Conservation (phyloP, 2,113 vertebrate species). For the Oreochromis spilurus region DNA sequence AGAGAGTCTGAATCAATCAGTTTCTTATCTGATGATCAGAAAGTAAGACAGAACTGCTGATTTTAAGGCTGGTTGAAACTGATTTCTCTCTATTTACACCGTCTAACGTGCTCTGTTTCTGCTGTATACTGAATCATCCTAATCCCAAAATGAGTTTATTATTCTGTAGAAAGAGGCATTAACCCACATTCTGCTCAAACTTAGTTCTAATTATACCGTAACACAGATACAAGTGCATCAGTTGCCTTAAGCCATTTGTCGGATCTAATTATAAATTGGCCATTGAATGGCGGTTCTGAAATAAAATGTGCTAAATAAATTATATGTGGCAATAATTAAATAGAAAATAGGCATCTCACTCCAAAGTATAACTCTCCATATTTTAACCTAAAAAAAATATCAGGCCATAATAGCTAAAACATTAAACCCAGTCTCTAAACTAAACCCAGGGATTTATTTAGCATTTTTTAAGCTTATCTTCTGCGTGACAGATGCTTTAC, state of each 20-base stretch:
- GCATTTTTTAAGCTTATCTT: background rate
- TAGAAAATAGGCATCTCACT: background rate
- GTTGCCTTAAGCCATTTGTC: constrained; percentile 16
- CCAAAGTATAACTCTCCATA: background rate
- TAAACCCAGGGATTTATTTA: background rate
- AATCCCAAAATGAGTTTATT: background rate
- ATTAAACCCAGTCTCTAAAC: background rate
- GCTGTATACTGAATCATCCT: background rate
- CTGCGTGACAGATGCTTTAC: background rate
- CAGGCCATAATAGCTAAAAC: background rate
- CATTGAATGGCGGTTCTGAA: background rate
- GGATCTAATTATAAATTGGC: background rate
- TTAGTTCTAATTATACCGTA: constrained; percentile 13
- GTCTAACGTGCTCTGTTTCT: background rate
- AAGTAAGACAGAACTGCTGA: constrained; percentile 22
- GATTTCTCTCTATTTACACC: background rate
- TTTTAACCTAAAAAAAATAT: background rate
- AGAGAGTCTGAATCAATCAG: constrained; percentile 44
- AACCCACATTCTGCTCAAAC: constrained; percentile 16
- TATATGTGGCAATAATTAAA: background rate
- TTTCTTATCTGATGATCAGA: constrained; percentile 49
- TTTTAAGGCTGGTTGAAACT: constrained; percentile 28
- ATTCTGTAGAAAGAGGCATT: background rate
- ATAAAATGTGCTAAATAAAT: background rate
- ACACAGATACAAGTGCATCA: constrained; percentile 12